A percentile compares a stretch with the other conserved stretches of the same genome.
phyloP scores from a whole-genome alignment of 2,888 invertebrate species.

The Lissonota sp. region DNA sequence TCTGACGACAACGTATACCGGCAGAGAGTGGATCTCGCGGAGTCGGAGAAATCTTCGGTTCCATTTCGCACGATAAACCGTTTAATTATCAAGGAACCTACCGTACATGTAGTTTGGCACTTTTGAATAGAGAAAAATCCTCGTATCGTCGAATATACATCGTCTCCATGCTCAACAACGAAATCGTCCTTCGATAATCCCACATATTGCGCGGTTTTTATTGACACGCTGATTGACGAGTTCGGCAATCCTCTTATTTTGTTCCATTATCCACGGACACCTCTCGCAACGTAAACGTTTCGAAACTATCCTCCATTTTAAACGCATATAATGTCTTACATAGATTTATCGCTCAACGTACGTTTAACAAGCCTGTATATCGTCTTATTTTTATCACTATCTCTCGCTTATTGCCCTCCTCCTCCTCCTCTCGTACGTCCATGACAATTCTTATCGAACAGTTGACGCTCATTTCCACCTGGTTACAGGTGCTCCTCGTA shows the following conservation, averaged over 20 bases:
- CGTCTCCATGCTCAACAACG: slow-evolving; percentile 1
- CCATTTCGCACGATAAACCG: too few species aligned
- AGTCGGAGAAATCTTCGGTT: too few species aligned
- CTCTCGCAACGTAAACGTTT: slow-evolving; percentile 5
- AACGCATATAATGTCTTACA: neutral
- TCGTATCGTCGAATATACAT: slow-evolving; percentile 9
- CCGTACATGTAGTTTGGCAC: too few species aligned
- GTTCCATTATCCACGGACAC: slow-evolving; percentile 20
- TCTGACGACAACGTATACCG: too few species aligned
- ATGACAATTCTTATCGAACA: too few species aligned
- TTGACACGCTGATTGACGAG: slow-evolving; percentile 58
- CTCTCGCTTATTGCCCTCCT: neutral
- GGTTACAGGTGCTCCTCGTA: too few species aligned
- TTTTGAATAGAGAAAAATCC: neutral
- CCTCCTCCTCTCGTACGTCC: neutral
- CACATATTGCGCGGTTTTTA: slow-evolving; percentile 17
- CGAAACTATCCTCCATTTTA: slow-evolving; percentile 4
- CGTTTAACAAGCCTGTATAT: neutral
- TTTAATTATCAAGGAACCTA: too few species aligned
- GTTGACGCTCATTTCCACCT: too few species aligned
- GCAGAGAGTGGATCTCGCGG: too few species aligned
- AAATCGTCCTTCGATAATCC: slow-evolving; percentile 57
- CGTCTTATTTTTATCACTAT: neutral
- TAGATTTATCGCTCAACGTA: neutral
- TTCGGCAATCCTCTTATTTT: slow-evolving; percentile 39